Evolutionary conservation across 2,888 invertebrate species (phyloP).

Genomic region (Aelia acuminata): DNA sequence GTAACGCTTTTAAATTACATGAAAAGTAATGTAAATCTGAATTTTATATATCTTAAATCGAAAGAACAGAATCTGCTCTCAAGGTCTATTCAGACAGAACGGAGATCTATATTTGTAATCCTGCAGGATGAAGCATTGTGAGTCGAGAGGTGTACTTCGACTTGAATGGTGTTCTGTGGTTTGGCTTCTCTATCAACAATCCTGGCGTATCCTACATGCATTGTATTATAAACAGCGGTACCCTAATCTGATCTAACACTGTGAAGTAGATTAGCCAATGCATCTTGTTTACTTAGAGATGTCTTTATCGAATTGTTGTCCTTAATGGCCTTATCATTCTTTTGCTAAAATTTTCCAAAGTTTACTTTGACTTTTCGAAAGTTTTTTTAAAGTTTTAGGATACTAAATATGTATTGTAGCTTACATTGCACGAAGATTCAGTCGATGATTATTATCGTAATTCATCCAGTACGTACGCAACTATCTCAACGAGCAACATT

Average conservation of each 20-base stretch:
- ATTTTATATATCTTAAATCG: too few species aligned
- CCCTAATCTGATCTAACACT: background rate
- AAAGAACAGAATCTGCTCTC: too few species aligned
- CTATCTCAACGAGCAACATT: too few species aligned
- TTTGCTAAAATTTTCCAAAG: too few species aligned
- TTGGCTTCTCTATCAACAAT: background rate
- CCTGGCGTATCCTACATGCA: background rate
- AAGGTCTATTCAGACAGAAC: background rate
- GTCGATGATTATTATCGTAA: background rate
- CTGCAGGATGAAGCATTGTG: background rate
- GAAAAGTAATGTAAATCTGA: too few species aligned
- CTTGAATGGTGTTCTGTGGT: background rate
- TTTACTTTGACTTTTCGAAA: too few species aligned
- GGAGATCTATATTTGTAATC: background rate
- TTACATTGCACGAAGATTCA: too few species aligned
- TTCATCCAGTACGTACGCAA: too few species aligned
- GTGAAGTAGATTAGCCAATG: background rate
- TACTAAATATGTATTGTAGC: too few species aligned
- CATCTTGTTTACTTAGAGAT: background rate
- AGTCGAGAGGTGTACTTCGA: constrained; percentile 10
- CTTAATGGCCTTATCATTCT: background rate
- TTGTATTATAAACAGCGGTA: constrained; percentile 3
- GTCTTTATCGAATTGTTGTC: background rate
- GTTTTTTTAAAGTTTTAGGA: too few species aligned
- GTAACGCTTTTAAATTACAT: too few species aligned